Conservation (phyloP, 2,797 vertebrate genomes). For the Sebastes minor region DNA sequence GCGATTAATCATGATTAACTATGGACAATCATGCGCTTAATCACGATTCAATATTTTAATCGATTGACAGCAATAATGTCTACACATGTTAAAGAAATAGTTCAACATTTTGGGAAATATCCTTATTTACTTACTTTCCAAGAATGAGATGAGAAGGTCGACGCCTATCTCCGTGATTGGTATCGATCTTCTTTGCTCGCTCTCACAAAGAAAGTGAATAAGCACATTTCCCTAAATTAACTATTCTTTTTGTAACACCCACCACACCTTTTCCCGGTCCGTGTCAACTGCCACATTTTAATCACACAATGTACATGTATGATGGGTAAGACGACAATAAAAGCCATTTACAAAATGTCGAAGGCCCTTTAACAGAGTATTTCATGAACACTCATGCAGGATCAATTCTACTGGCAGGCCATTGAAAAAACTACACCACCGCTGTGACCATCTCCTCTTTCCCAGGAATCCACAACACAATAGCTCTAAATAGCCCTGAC, state of each 20-base stretch:
- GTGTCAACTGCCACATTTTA: too few species aligned
- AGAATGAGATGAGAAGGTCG: too few species aligned
- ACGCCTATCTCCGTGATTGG: not conserved
- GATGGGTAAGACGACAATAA: not conserved
- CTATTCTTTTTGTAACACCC: not conserved
- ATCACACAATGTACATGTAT: not conserved
- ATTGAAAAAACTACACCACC: not conserved
- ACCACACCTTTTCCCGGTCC: too few species aligned
- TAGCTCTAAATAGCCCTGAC: slow-evolving; percentile 22
- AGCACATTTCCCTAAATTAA: not conserved
- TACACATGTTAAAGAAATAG: too few species aligned
- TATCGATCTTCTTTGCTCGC: not conserved
- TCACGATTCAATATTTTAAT: too few species aligned
- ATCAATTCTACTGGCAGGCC: not conserved
- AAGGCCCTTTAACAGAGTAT: not conserved
- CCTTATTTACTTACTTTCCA: too few species aligned
- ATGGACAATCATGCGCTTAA: too few species aligned
- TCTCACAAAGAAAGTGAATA: not conserved
- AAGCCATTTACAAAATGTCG: not conserved
- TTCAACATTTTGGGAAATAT: too few species aligned
- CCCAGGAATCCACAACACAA: slow-evolving; percentile 11
- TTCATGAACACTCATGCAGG: not conserved
- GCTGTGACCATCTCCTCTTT: not conserved
- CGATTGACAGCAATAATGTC: too few species aligned
- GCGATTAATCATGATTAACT: too few species aligned